Base-by-base conservation (phyloP, 2,113 vertebrate genomes). In the Hyperopisus bebe region DNA sequence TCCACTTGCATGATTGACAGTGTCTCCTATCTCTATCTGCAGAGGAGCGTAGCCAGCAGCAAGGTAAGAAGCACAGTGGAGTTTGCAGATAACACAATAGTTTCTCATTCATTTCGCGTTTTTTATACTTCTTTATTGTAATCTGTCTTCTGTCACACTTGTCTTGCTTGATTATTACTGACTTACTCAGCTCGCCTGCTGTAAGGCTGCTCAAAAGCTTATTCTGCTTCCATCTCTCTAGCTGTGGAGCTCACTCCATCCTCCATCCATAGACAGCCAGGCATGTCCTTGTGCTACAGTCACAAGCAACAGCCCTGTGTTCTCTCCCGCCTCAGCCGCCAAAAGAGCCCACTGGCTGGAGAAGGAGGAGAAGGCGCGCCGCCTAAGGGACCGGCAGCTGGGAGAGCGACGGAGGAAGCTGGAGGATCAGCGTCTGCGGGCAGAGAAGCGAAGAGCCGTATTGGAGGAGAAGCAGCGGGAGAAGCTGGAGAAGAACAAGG, bases 401-500 rank as follows among this genome's bases (percentile, higher is more conserved):
- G 98, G 98, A 92, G 97, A 98, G 48, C 96, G 98, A 47, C 93
- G 97, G 82, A 96, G 95, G 93, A 96, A 95, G 88, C 95, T 99
- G 90, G 98, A 99, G 93, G 97, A 99, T 91, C 98, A 99, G 95
- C 92, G 98, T 89, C 95, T 99, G 89, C 97, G 97, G 93, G 94
- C 97, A 0, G 98, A 98, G 95, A 97, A 97, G 88, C 97, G 98
- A 8, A 92, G 98, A 0, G 95, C 96, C 0, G 92, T 97, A 48
- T 96, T 99, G 92, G 98, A 99, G 94, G 98, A 99, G 93, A 95
- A 98, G 53, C 97, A 99, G 95, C 95, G 97, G 66, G 97, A 97
- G 94, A 99, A 98, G 92, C 95, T 98, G 3, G 97, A 98, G 94
- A 99, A 97, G 93, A 99, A 99, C 95, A 99, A 99, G 98, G 98